Conservation (phyloP, 2,113 vertebrate genomes). For the Sebastes schlegelii region DNA sequence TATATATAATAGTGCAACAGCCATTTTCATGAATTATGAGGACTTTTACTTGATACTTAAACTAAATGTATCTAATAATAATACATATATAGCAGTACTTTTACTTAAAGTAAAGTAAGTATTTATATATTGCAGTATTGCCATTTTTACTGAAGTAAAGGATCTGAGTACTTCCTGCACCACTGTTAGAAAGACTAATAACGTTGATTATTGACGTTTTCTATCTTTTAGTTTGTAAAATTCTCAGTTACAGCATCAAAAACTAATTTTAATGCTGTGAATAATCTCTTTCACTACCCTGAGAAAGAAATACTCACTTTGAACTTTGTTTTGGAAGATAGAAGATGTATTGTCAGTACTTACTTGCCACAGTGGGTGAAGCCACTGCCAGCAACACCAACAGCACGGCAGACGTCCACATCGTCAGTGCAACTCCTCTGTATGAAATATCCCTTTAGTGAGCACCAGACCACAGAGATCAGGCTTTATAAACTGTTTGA, state of each 20-base stretch:
- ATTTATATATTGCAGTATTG: not conserved
- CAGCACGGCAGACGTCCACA: constrained; percentile 58
- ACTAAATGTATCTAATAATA: not conserved
- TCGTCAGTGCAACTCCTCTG: constrained; percentile 41
- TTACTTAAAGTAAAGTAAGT: not conserved
- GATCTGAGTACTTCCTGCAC: not conserved
- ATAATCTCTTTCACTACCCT: not conserved
- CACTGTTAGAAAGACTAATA: not conserved
- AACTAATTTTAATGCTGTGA: not conserved
- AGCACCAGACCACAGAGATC: constrained; percentile 17
- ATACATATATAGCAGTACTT: not conserved
- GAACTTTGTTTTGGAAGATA: not conserved
- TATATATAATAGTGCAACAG: not conserved
- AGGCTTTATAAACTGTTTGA: constrained; percentile 66
- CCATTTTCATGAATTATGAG: not conserved
- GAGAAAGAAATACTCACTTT: not conserved
- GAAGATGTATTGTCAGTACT: constrained; percentile 55
- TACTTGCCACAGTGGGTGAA: constrained; percentile 71
- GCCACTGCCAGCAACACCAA: constrained; percentile 64
- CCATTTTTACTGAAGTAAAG: not conserved
- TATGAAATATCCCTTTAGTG: constrained; percentile 60
- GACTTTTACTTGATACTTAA: not conserved
- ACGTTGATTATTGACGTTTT: not conserved
- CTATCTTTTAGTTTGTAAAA: not conserved
- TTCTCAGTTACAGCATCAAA: not conserved